Percentiles rank a stretch among this genome's conserved stretches.
Evolutionary conservation across 2,888 invertebrate genomes (phyloP).

Genomic region (Melitaea athalia): DNA sequence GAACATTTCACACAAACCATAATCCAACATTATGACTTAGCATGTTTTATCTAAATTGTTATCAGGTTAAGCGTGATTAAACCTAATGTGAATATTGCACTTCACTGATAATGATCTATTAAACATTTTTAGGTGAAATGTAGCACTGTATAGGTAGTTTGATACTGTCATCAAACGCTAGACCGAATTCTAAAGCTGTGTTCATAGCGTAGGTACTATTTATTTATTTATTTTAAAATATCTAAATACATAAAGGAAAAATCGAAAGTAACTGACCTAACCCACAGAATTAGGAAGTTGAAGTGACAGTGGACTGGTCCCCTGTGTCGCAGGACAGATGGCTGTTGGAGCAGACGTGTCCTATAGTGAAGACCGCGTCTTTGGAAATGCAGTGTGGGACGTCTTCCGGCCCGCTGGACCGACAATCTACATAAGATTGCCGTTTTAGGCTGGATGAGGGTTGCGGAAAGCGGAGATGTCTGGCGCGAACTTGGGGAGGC

Average conservation of each 20-base stretch:
- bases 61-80: conserved; percentile 12
- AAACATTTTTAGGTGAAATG: conserved; percentile 6
- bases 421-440: not conserved
- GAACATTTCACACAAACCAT: not conserved
- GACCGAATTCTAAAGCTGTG: not conserved
- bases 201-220: not conserved
- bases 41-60: conserved; percentile 9
- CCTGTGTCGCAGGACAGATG: too few relatives aligned
- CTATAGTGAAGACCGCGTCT: too few relatives aligned
- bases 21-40: not conserved
- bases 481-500: too few relatives aligned
- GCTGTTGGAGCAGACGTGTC: too few relatives aligned
- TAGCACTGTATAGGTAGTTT: not conserved
- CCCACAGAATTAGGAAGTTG: too few relatives aligned
- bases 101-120: conserved; percentile 13
- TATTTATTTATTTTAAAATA: too few relatives aligned
- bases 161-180: not conserved
- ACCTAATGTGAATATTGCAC: conserved; percentile 16
- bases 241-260: too few relatives aligned
- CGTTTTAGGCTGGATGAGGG: not conserved
- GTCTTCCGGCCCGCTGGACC: too few relatives aligned
- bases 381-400: too few relatives aligned
- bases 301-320: too few relatives aligned
- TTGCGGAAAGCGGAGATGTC: too few relatives aligned
- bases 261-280: too few relatives aligned